Conservation (phyloP, 2,797 vertebrate species). For the Rousettus madagascariensis region DNA sequence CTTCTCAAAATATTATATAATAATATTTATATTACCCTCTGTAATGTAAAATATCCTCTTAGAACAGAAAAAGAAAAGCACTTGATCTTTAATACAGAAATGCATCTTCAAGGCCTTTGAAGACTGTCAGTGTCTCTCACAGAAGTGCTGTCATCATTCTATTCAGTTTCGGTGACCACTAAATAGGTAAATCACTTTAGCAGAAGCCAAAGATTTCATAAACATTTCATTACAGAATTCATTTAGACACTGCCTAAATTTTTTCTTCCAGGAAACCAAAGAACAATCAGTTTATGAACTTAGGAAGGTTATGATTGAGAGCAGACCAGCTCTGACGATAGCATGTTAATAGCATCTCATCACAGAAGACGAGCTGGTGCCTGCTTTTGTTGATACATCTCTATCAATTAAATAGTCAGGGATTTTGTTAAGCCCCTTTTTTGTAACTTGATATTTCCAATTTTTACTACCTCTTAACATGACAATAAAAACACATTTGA, state of each 20-base stretch:
- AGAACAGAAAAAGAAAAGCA: background rate
- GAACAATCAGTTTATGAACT: background rate
- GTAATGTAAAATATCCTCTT: background rate
- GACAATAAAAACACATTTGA: background rate
- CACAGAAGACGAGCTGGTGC: background rate
- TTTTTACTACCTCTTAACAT: background rate
- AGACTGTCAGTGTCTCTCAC: background rate
- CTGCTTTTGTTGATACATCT: background rate
- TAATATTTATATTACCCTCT: background rate
- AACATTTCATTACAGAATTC: background rate
- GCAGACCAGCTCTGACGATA: background rate
- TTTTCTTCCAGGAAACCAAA: background rate
- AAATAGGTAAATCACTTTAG: background rate
- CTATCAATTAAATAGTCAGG: background rate
- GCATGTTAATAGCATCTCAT: background rate
- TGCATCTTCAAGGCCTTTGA: background rate
- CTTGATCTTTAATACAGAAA: background rate
- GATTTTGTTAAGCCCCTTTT: background rate
- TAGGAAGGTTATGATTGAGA: background rate
- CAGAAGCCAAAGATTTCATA: background rate
- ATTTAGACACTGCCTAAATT: background rate
- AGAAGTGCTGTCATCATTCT: background rate
- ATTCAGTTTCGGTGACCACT: background rate
- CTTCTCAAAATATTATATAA: background rate
- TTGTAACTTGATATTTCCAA: background rate